Conservation (phyloP, 1,140 invertebrate species). For the Diuraphis noxia region DNA sequence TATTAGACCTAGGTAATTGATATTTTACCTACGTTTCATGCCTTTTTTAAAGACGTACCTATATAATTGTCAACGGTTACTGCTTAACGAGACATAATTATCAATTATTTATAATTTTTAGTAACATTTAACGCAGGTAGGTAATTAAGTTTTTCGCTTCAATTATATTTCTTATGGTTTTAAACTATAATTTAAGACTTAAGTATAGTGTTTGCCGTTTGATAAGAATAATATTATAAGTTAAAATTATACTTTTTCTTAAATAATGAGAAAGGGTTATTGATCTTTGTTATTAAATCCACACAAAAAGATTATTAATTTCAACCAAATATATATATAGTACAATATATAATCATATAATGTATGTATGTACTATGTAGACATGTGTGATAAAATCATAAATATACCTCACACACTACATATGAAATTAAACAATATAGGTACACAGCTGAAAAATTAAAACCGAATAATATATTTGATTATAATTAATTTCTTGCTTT, state of each 20-base stretch:
- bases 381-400: background rate
- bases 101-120: background rate
- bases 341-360: background rate
- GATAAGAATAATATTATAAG: background rate
- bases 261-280: background rate
- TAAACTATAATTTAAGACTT: background rate
- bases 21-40: background rate
- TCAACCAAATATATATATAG: background rate
- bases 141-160: background rate
- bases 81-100: background rate
- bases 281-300: background rate
- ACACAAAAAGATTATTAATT: background rate
- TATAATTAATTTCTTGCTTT: background rate
- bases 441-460: background rate
- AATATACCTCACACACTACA: background rate
- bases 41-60: background rate
- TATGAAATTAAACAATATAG: background rate
- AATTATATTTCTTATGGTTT: background rate
- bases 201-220: background rate
- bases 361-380: background rate
- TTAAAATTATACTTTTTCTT: background rate
- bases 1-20: background rate
- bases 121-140: background rate
- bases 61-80: background rate
- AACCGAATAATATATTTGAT: background rate